phyloP scores from a whole-genome alignment of 2,797 vertebrate genomes.

The Mus minutoides region DNA sequence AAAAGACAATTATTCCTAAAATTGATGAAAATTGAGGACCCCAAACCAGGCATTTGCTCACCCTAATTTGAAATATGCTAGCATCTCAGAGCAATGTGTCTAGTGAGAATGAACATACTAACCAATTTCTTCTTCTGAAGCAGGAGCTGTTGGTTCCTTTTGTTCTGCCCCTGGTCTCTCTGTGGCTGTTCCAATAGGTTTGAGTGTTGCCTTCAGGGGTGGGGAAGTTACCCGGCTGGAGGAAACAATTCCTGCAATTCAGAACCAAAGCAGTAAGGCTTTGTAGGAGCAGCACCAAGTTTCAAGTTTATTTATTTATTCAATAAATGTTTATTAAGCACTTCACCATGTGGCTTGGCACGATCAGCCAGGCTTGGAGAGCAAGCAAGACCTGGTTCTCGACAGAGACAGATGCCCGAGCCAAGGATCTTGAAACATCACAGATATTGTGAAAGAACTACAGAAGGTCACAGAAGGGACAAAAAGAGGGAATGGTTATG shows the following conservation, averaged over 20 bases:
- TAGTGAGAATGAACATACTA: slow-evolving; percentile 68
- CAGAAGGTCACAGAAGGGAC: not conserved
- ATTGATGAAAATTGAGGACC: not conserved
- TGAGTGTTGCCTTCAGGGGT: slow-evolving; percentile 69
- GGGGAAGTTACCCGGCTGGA: slow-evolving; percentile 73
- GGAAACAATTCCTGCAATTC: slow-evolving; percentile 72
- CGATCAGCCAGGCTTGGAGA: slow-evolving; percentile 9
- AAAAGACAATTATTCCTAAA: not conserved
- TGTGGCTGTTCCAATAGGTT: slow-evolving; percentile 78
- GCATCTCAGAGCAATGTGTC: not conserved
- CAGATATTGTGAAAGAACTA: slow-evolving; percentile 21
- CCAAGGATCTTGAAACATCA: slow-evolving; percentile 25
- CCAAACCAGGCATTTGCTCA: not conserved
- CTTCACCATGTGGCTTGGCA: slow-evolving; percentile 46
- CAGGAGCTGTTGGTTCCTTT: slow-evolving; percentile 86
- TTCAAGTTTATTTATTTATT: slow-evolving; percentile 58
- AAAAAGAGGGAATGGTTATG: not conserved
- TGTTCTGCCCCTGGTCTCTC: slow-evolving; percentile 78
- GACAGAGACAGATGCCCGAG: not conserved
- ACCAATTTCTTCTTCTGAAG: slow-evolving; percentile 87
- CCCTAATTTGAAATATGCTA: not conserved
- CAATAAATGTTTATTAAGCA: slow-evolving; percentile 40
- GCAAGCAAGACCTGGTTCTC: slow-evolving; percentile 35
- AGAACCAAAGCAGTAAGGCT: slow-evolving; percentile 63
- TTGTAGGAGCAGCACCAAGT: slow-evolving; percentile 42